These are phyloP conservation scores for Ectemnius cavifrons DNA, from an alignment of 2,888 invertebrate genomes.

Conservation along the genomic window DNA sequence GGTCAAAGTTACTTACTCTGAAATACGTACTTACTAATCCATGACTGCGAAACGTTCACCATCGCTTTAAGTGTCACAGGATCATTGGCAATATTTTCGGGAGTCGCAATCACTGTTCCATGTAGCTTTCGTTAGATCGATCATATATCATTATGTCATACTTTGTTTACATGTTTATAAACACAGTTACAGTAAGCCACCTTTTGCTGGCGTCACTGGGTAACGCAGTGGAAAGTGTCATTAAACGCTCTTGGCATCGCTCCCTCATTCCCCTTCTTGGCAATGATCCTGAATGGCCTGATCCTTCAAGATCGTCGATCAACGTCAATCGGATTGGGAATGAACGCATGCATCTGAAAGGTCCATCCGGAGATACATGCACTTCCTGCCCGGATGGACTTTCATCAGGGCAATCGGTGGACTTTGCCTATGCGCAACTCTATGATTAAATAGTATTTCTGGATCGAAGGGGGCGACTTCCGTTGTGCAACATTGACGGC, in stretches of 20 bases:
- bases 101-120: no score
- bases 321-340: neutral
- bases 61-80: no score
- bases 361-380: no score
- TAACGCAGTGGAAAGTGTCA: slow-evolving; percentile 33
- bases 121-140: neutral
- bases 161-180: slow-evolving; percentile 34
- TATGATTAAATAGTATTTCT: slow-evolving; percentile 25
- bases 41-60: no score
- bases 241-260: slow-evolving; percentile 44
- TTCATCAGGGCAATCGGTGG: slow-evolving; percentile 8
- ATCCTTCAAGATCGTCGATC: slow-evolving; percentile 11
- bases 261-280: slow-evolving; percentile 32
- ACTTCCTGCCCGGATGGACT: slow-evolving; percentile 13
- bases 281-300: slow-evolving; percentile 17
- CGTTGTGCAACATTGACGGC: slow-evolving; percentile 35
- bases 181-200: neutral
- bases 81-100: no score
- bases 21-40: neutral
- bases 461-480: slow-evolving; percentile 29
- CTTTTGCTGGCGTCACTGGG: slow-evolving; percentile 9
- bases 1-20: neutral
- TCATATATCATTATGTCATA: neutral
- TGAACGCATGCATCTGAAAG: neutral
- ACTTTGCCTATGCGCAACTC: neutral